These are phyloP conservation scores for Hypothenemus hampei DNA, from an alignment of 1,140 invertebrate species.

Conservation along the genomic window DNA sequence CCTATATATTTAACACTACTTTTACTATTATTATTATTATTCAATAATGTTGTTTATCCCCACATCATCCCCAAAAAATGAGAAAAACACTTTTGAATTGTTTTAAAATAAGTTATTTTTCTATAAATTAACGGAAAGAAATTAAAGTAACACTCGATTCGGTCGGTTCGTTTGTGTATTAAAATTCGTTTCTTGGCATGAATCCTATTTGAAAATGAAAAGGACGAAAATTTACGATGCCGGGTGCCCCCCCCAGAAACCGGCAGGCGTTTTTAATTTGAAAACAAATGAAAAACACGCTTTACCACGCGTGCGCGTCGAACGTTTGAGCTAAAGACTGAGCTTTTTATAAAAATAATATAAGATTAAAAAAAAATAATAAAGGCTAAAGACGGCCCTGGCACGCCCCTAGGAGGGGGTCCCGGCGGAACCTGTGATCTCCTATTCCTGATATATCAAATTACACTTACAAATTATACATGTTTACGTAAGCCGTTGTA, in stretches of 20 bases:
- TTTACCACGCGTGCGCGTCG: no score
- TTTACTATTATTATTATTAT: conserved; percentile 40
- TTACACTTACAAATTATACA: conserved; percentile 42
- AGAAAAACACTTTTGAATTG: no score
- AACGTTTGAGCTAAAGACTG: conserved; percentile 10
- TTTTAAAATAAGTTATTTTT: conserved; percentile 30
- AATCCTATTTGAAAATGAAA: no score
- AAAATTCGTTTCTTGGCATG: conserved; percentile 36
- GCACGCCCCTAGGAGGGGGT: not conserved
- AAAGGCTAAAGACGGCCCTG: not conserved
- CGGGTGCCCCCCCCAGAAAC: no score
- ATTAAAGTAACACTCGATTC: conserved; percentile 27
- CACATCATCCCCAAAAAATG: no score
- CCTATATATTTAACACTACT: no score
- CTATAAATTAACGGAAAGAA: conserved; percentile 23
- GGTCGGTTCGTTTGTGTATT: no score
- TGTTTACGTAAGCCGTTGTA: conserved; percentile 36
- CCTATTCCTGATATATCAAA: conserved; percentile 44
- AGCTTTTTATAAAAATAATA: conserved; percentile 16
- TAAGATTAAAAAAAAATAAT: not conserved
- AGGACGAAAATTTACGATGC: no score
- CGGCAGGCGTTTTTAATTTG: no score
- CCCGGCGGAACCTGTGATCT: conserved; percentile 45
- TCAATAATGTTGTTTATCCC: conserved; percentile 37
- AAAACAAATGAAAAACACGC: no score